Evolutionary conservation across 2,888 invertebrate species (phyloP).

Genomic region (Amiota mariae): DNA sequence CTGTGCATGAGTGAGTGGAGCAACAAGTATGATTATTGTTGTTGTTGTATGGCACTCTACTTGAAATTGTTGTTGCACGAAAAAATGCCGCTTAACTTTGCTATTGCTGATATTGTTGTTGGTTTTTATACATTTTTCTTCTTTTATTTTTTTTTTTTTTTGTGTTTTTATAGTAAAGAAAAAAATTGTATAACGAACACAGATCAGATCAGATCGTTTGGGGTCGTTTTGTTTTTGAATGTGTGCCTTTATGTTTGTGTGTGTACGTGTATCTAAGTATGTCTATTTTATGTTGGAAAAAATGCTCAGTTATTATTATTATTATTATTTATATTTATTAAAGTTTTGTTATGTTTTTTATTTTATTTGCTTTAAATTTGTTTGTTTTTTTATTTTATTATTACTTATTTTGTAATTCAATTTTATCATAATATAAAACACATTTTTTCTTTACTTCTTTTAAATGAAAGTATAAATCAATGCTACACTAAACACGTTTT

Average conservation of each 20-base stretch:
- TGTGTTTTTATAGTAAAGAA: conserved; percentile 48
- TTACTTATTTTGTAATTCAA: no score
- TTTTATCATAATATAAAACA: no score
- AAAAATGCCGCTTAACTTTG: conserved; percentile 68
- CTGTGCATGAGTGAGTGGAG: conserved; percentile 47
- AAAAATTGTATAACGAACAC: conserved; percentile 31
- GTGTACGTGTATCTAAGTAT: conserved; percentile 3
- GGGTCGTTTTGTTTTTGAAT: no score
- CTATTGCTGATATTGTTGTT: conserved; percentile 59
- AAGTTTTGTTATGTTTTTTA: not conserved
- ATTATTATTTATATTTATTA: not conserved
- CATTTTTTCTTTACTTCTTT: no score
- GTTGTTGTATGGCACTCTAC: conserved; percentile 46
- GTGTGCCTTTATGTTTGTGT: not conserved
- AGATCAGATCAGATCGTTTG: not conserved
- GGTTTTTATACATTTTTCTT: conserved; percentile 50
- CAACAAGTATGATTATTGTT: conserved; percentile 46
- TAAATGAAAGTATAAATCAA: no score
- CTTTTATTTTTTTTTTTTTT: conserved; percentile 31
- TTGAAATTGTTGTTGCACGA: conserved; percentile 67
- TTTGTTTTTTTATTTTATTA: not conserved
- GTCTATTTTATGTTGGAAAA: no score
- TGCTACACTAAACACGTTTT: no score
- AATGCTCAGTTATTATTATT: no score
- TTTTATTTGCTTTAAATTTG: not conserved